These are phyloP conservation scores for Numenius arquata DNA, from an alignment of 2,113 vertebrate species.

Conservation along the genomic window DNA sequence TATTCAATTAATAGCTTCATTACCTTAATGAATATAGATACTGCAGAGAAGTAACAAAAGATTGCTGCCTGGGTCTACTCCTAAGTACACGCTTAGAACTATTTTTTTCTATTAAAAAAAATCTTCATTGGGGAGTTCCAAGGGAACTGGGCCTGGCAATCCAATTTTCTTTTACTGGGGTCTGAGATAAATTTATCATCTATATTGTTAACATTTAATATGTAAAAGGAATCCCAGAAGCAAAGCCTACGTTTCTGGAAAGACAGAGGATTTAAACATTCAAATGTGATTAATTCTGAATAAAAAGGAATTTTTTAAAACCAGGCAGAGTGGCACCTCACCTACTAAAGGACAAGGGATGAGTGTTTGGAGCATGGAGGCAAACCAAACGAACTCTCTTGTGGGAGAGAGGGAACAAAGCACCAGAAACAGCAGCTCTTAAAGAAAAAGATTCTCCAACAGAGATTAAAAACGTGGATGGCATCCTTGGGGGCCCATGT, in stretches of 20 bases:
- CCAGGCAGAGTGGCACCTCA: neutral
- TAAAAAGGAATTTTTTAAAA: neutral
- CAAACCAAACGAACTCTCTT: neutral
- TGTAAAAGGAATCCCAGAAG: neutral
- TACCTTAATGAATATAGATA: conserved; percentile 73
- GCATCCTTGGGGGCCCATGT: neutral
- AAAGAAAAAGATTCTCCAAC: neutral
- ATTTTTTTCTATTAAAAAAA: neutral
- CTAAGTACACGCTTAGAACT: neutral
- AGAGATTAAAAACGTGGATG: neutral
- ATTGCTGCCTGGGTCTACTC: conserved; percentile 1
- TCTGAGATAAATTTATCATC: neutral
- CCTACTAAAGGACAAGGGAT: neutral
- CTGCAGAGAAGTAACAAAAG: neutral
- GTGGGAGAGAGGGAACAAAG: neutral
- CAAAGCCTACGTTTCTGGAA: neutral
- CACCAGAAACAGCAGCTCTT: neutral
- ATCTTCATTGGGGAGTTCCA: neutral
- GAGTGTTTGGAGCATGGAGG: neutral
- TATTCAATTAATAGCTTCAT: conserved; percentile 81
- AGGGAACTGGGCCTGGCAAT: neutral
- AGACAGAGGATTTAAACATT: neutral
- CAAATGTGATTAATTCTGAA: neutral
- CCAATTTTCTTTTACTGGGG: neutral
- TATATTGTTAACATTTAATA: neutral